phyloP scores from a whole-genome alignment of 1,140 invertebrate genomes.

The Lineus longissimus region DNA sequence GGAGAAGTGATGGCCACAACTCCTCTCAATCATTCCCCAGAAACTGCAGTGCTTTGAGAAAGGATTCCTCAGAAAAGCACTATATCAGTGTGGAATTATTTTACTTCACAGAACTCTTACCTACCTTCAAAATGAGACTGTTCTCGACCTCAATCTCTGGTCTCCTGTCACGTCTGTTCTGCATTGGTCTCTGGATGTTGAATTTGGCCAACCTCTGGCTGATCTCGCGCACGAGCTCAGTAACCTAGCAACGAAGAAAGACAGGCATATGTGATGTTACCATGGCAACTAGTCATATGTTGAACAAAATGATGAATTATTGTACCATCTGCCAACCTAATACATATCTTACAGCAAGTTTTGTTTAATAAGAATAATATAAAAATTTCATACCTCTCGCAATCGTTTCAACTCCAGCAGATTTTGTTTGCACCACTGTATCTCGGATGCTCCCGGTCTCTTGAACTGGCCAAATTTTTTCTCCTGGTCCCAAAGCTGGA shows the following conservation, averaged over 20 bases:
- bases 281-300: background rate
- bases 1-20: no score
- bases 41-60: no score
- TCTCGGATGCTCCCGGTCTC: slow-evolving; percentile 55
- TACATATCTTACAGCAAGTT: no score
- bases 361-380: no score
- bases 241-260: slow-evolving; percentile 50
- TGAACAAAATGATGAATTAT: no score
- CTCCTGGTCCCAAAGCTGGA: slow-evolving; percentile 51
- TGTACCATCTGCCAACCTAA: no score
- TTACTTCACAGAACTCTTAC: background rate
- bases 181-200: slow-evolving; percentile 38
- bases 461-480: slow-evolving; percentile 44
- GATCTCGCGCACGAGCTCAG: slow-evolving; percentile 68
- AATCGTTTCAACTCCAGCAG: slow-evolving; percentile 71
- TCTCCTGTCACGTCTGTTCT: background rate
- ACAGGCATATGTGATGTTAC: background rate
- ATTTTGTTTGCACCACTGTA: slow-evolving; percentile 67
- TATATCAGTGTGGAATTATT: no score
- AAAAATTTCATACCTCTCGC: slow-evolving; percentile 56
- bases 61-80: no score
- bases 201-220: slow-evolving; percentile 58
- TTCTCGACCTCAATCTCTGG: slow-evolving; percentile 25
- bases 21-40: no score
- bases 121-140: slow-evolving; percentile 42